Base-by-base conservation (phyloP, 2,888 invertebrate species). In the Heliconius ethilla region DNA sequence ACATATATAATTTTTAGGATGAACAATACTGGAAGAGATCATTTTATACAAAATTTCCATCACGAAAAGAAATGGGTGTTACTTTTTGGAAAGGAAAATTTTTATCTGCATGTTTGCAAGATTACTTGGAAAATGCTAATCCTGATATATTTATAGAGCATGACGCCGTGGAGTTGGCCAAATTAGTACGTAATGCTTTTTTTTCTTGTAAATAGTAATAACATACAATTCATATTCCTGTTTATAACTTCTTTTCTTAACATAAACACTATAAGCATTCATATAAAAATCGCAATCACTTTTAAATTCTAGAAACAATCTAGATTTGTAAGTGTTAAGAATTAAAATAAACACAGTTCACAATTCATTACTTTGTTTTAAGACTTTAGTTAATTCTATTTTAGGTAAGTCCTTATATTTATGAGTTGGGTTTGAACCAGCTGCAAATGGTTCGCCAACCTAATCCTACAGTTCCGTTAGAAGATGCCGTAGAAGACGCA, bases 11-110 rank as follows among this genome's bases (percentile, higher is more conserved):
- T 5, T 59, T 55, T 37, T 65, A 94, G 90, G 94, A 96, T 82
- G 96, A 96, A 84, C 94, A 95, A 86, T 96, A 96, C 87, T 96
- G 96, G 96, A 91, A 95, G 85, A 92, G 96, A 75, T 92, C 94
- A 18, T 94, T 93, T 75, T 87, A 87, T 69, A 87, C 85, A 1
- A 91, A 90, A 82, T 94, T 92, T 81, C 92, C 94, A 1, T 84
- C 89, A 0, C 88, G 87, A 59, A 82, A 85, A 78, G 92, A 92
- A 79, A 79, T 92, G 25, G 91, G 90, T 3, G 87, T 96, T 51
- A 88, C 91, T 74, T 96, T 95, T 88, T 96, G 96, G 96, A 93
- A 96, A 87, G 94, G 96, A 22, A 93, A 95, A 83, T 96, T 91
- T 86, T 83, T 94, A 79, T 93, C 93, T 0, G 88, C 90, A 5